Evolutionary conservation across 2,113 vertebrate genomes (phyloP), one percentile per base, ranked within the genome.

Genomic region (Dipodomys stephensi): DNA sequence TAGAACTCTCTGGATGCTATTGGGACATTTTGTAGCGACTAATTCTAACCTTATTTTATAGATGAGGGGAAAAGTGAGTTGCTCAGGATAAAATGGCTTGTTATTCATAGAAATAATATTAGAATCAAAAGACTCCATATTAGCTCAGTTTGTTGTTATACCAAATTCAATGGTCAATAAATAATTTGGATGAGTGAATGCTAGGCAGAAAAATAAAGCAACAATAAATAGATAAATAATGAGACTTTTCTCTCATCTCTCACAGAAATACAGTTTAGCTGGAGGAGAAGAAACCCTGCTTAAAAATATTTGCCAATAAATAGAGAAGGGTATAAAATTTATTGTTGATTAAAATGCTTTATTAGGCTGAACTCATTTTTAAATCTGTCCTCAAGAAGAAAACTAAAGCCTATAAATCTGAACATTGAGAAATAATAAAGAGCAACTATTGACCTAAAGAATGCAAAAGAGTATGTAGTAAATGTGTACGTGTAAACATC

Each of bases 281-380:
- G 46, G 91, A 93, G 83, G 46, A 94, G 91, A 94, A 87, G 62
- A 87, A 95, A 94, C 49, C 6, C 2, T 7, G 71, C 72, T 76
- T 65, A 94, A 91, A 91, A 68, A 80, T 69, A 92, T 89, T 80
- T 87, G 62, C 35, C 87, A 85, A 92, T 90, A 96, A 94, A 92
- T 79, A 44, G 53, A 93, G 46, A 79, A 79, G 60, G 60, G 65
- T 68, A 86, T 95, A 95, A 83, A 96, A 93, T 97, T 95, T 95
- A 93, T 86, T 95, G 78, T 93, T 7, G 2, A 94, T 95, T 96
- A 96, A 93, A 95, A 96, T 87, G 90, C 39, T 95, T 97, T 76
- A 30, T 88, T 87, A 87, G 74, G 35, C 60, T 97, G 53, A 95
- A 93, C 82, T 94, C 28, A 85, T 86, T 96, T 96, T 85, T 12